Base-by-base conservation (phyloP, 2,888 invertebrate genomes). In the Caenorhabditis afra region DNA sequence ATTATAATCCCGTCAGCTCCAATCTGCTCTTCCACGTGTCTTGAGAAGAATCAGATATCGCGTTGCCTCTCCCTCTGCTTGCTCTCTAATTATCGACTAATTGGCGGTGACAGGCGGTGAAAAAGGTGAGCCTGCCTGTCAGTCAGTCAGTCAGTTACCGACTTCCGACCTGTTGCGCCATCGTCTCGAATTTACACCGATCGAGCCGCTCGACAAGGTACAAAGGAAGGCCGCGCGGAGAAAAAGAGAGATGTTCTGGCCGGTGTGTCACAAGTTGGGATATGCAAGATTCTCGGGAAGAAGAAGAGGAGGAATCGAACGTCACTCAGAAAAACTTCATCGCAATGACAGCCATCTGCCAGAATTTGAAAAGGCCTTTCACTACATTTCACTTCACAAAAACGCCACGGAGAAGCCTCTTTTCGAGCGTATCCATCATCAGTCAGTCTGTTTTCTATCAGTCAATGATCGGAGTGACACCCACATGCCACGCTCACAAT, bases 111-210 rank as follows among this genome's bases (percentile, higher is more conserved):
- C 73, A 71, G 71, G 55, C 62, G 44, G 55, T 58, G 49, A 57
- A 44, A 44, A 44, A 7, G 29, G 29, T 7, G 29, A 29, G 29
- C 29, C 29, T 29, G 29, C 7, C 29, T 5, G 59, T 16, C 68
- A 59, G 52, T 29, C 29, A 29, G 59, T 16, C 68, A 59, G 52
- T 52, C 58, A 64, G 55, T 64, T 64, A 64, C 50, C 58, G 73
- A 73, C 73, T 73, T 73, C 73, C 73, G 73, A 73, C 73, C 64
- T 73, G 73, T 73, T 73, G 44, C 73, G 73, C 73, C 73, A 73
- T 73, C 47, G 73, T n/a, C 14, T 73, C 73, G 58, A 73, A 73
- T 73, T 73, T 73, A 73, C 73, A 73, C 50, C 71, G 23, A 23
- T 67, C 39, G 66, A 57, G 47, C 49, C 29, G 59, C 41, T 18